Conservation (phyloP, 2,113 vertebrate species). For the Anarhynchus alexandrinus region DNA sequence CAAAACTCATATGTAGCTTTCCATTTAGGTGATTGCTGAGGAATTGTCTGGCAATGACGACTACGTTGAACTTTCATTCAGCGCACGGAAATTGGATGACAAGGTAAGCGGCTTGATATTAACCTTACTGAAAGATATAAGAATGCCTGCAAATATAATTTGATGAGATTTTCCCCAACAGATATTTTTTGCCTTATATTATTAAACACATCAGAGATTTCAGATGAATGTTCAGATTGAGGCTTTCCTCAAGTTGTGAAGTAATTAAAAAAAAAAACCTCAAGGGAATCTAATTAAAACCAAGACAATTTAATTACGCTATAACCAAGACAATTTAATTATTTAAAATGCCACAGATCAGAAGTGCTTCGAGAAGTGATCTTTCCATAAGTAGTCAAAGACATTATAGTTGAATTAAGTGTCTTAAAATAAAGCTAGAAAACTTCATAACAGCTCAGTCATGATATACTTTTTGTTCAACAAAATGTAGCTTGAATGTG, state of each 20-base stretch:
- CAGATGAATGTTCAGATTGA: constrained; percentile 37
- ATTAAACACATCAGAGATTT: constrained; percentile 66
- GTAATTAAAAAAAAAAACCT: constrained; percentile 36
- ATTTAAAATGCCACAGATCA: constrained; percentile 52
- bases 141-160: constrained; percentile 43
- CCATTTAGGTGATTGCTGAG: constrained; percentile 89
- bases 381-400: constrained; percentile 10
- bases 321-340: constrained; percentile 39
- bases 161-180: constrained; percentile 59
- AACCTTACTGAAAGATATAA: constrained; percentile 46
- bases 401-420: neutral
- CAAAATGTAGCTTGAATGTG: neutral
- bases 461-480: neutral
- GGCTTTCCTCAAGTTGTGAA: constrained; percentile 36
- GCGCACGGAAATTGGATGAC: constrained; percentile 95
- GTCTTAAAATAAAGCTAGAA: neutral
- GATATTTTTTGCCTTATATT: constrained; percentile 47
- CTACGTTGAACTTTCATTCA: constrained; percentile 96
- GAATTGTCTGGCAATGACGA: constrained; percentile 96
- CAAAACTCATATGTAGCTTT: constrained; percentile 14
- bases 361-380: constrained; percentile 28
- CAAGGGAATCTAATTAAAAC: constrained; percentile 62
- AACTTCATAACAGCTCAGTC: neutral
- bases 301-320: constrained; percentile 52
- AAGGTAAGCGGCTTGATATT: constrained; percentile 82